A percentile compares a stretch with the other conserved stretches of the same genome.
Conservation (phyloP, 1,140 invertebrate genomes). For the Drosophila equinoxialis region DNA sequence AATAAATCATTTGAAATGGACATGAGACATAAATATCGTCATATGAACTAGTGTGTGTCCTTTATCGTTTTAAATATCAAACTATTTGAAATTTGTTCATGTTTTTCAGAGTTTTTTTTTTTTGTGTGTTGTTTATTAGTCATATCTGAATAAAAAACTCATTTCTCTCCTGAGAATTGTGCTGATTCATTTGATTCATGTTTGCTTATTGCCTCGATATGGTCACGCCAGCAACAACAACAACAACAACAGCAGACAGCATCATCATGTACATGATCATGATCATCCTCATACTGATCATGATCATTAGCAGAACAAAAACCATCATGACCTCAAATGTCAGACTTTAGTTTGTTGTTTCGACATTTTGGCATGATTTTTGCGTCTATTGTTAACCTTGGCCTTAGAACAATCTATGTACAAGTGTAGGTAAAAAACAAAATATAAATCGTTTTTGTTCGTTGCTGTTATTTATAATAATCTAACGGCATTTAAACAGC, state of each 20-base stretch:
- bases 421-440: background rate
- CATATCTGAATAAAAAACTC: conserved; percentile 13
- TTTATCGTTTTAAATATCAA: conserved; percentile 38
- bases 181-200: conserved; percentile 32
- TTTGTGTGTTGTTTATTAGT: conserved; percentile 36
- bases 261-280: conserved; percentile 34
- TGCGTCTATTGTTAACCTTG: conserved; percentile 51
- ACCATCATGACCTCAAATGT: conserved; percentile 69
- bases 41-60: conserved; percentile 17
- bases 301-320: conserved; percentile 16
- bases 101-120: background rate
- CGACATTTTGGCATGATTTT: conserved; percentile 64
- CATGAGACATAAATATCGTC: conserved; percentile 41
- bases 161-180: conserved; percentile 42
- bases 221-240: conserved; percentile 54
- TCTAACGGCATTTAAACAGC: conserved; percentile 67
- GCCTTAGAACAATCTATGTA: conserved; percentile 58
- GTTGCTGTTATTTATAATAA: conserved; percentile 19
- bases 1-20: conserved; percentile 63
- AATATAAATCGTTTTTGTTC: conserved; percentile 20
- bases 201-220: conserved; percentile 62
- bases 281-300: conserved; percentile 32
- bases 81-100: conserved; percentile 13
- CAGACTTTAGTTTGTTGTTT: conserved; percentile 46
- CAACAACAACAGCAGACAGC: conserved; percentile 23